Conservation (phyloP, 2,888 invertebrate species). For the Parnassius mnemosyne region DNA sequence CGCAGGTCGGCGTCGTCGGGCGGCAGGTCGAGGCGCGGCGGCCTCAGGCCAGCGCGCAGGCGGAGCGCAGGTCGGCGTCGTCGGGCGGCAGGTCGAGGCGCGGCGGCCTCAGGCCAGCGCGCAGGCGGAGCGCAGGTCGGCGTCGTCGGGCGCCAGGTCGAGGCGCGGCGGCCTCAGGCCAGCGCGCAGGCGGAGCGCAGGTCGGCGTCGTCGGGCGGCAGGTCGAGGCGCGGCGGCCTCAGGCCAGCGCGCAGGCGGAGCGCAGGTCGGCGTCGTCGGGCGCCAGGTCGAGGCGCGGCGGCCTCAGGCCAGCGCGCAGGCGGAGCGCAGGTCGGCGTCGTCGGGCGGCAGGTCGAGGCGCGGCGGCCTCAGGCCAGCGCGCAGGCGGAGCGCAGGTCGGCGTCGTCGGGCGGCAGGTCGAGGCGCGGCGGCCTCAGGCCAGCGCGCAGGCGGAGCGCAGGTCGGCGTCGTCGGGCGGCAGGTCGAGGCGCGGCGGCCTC, state of each 20-base stretch:
- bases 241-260: constrained; percentile 74
- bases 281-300: constrained; percentile 16
- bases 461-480: constrained; percentile 82
- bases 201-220: constrained; percentile 82
- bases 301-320: no score
- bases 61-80: constrained; percentile 62
- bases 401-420: constrained; percentile 34
- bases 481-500: constrained; percentile 86
- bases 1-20: constrained; percentile 70
- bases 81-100: constrained; percentile 86
- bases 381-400: constrained; percentile 79
- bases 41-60: no score
- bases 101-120: no score
- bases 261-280: constrained; percentile 70
- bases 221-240: constrained; percentile 86
- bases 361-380: no score
- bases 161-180: constrained; percentile 19
- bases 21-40: constrained; percentile 16
- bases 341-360: constrained; percentile 86
- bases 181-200: constrained; percentile 30
- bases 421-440: constrained; percentile 19
- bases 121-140: constrained; percentile 79
- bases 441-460: constrained; percentile 30
- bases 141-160: constrained; percentile 34
- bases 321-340: constrained; percentile 62